Conservation (phyloP, 1,140 invertebrate species). For the Campoletis sonorensis region DNA sequence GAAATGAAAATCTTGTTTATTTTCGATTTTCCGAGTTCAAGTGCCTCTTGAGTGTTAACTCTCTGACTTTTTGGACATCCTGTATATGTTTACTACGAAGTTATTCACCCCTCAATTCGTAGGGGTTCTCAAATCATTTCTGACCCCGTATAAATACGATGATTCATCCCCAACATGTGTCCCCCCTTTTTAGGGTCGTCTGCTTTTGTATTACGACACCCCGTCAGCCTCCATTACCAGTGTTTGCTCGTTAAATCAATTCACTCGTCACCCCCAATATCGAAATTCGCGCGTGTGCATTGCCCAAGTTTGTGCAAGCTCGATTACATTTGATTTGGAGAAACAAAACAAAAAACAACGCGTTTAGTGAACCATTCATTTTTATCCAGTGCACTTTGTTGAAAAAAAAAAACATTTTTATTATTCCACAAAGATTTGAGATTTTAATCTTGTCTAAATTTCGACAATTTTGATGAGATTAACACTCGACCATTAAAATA, state of each 20-base stretch:
- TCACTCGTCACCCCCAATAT: constrained; percentile 37
- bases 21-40: no score
- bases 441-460: neutral
- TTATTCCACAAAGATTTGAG: neutral
- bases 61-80: constrained; percentile 12
- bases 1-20: no score
- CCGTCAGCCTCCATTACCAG: constrained; percentile 31
- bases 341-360: neutral
- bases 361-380: neutral
- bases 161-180: constrained; percentile 29
- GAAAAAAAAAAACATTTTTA: neutral
- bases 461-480: no score
- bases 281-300: constrained; percentile 9
- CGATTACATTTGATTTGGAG: constrained; percentile 41
- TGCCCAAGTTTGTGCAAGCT: constrained; percentile 30
- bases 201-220: neutral
- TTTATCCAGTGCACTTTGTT: neutral
- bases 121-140: constrained; percentile 61
- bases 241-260: constrained; percentile 47
- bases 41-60: neutral
- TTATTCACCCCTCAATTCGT: constrained; percentile 59
- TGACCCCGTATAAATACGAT: constrained; percentile 34
- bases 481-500: no score
- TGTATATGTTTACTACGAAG: constrained; percentile 44
- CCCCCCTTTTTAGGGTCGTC: constrained; percentile 13